These are phyloP conservation scores for Lepus oiostolus DNA, from an alignment of 2,797 vertebrate genomes.

Conservation along the genomic window DNA sequence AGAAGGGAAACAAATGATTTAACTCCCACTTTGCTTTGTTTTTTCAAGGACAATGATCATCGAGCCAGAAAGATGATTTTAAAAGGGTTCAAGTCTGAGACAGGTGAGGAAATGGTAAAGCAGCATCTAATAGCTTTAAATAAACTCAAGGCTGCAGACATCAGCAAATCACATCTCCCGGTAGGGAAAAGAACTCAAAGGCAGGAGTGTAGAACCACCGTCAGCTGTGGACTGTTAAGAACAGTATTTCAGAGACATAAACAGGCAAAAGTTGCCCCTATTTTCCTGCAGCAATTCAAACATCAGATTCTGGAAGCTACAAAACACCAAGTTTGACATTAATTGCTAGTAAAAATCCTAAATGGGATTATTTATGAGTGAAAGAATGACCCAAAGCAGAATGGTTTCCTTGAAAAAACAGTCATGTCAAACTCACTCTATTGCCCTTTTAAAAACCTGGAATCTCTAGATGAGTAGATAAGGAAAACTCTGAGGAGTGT, in stretches of 20 bases:
- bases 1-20: slow-evolving; percentile 48
- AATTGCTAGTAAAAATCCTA: slow-evolving; percentile 11
- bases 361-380: neutral
- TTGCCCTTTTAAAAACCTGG: neutral
- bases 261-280: neutral
- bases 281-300: slow-evolving; percentile 20
- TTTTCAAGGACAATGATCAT: slow-evolving; percentile 70
- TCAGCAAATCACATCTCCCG: neutral
- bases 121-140: neutral
- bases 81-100: slow-evolving; percentile 49
- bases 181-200: neutral
- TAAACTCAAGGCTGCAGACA: slow-evolving; percentile 39
- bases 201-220: neutral
- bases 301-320: slow-evolving; percentile 28
- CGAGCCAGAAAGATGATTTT: slow-evolving; percentile 45
- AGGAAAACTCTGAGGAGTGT: slow-evolving; percentile 31
- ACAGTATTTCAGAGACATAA: slow-evolving; percentile 42
- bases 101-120: slow-evolving; percentile 6
- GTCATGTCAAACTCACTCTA: neutral
- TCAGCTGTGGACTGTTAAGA: neutral
- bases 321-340: neutral
- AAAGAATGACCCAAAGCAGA: neutral
- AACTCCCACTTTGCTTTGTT: slow-evolving; percentile 65
- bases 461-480: neutral
- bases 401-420: neutral